Percentiles rank a stretch among this genome's conserved stretches.
phyloP scores from a whole-genome alignment of 2,797 vertebrate species.

The Peromyscus melanophrys region DNA sequence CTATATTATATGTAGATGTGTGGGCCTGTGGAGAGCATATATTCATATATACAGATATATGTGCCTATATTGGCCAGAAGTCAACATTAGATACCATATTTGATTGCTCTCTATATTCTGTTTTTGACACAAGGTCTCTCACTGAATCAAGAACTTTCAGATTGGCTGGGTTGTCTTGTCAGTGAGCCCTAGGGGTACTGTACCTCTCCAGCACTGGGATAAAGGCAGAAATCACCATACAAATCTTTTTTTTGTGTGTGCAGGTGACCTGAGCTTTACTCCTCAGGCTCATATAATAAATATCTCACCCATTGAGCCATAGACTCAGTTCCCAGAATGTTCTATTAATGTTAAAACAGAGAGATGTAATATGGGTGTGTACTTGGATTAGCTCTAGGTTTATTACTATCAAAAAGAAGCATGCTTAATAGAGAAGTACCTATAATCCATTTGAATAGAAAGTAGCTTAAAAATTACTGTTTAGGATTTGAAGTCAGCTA shows the following conservation, averaged over 20 bases:
- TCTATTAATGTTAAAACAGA: not conserved
- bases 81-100: not conserved
- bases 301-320: not conserved
- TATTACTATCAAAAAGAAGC: not conserved
- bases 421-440: not conserved
- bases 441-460: not conserved
- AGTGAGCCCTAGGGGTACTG: not conserved
- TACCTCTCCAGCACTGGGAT: not conserved
- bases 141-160: not conserved
- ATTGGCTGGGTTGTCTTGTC: not conserved
- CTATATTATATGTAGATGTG: too few species aligned
- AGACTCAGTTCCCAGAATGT: not conserved
- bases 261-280: not conserved
- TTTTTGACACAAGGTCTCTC: not conserved
- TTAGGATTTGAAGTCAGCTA: not conserved
- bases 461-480: conserved; percentile 15
- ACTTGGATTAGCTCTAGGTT: not conserved
- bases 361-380: not conserved
- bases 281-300: not conserved
- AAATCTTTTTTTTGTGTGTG: not conserved
- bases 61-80: not conserved
- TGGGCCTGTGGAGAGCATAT: not conserved
- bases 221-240: not conserved
- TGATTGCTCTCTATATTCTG: too few species aligned
- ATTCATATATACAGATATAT: not conserved